phyloP scores from a whole-genome alignment of 2,113 vertebrate species.

The Menidia beryllina region DNA sequence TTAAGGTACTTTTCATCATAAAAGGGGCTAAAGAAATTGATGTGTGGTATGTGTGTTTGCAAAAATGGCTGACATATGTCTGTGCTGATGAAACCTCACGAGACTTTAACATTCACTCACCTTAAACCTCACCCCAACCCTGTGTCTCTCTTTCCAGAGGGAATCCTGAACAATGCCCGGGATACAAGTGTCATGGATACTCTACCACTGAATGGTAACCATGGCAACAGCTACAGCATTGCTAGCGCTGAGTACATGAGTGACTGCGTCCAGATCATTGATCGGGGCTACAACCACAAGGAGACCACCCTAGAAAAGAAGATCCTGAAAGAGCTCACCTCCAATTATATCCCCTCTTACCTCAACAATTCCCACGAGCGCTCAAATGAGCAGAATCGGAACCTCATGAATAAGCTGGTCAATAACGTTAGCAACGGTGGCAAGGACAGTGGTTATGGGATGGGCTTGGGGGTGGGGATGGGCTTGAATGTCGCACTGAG shows the following conservation, averaged over 20 bases:
- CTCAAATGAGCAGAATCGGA: constrained; percentile 91
- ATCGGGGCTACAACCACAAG: constrained; percentile 93
- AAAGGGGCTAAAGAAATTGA: constrained; percentile 18
- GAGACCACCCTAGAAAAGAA: constrained; percentile 98
- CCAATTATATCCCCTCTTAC: constrained; percentile 97
- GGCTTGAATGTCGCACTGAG: constrained; percentile 71
- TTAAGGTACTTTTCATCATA: constrained; percentile 16
- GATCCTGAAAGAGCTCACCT: constrained; percentile 98
- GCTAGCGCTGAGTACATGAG: constrained; percentile 96
- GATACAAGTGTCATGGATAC: constrained; percentile 99
- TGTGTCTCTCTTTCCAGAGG: constrained; percentile 87
- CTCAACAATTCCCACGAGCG: constrained; percentile 94
- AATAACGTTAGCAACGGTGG: constrained; percentile 90
- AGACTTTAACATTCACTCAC: constrained; percentile 50
- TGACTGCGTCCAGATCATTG: constrained; percentile 98
- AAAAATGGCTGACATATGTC: constrained; percentile 44
- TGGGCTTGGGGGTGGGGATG: constrained; percentile 85
- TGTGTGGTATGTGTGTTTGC: constrained; percentile 35
- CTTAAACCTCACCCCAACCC: constrained; percentile 29
- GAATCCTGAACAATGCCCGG: constrained; percentile 99
- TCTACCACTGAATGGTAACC: constrained; percentile 99
- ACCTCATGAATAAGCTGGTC: constrained; percentile 96
- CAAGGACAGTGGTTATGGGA: constrained; percentile 86
- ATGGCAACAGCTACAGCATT: constrained; percentile 98
- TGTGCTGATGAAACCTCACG: constrained; percentile 45